phyloP scores from a whole-genome alignment of 2,888 invertebrate species.

The Atrina japonica region DNA sequence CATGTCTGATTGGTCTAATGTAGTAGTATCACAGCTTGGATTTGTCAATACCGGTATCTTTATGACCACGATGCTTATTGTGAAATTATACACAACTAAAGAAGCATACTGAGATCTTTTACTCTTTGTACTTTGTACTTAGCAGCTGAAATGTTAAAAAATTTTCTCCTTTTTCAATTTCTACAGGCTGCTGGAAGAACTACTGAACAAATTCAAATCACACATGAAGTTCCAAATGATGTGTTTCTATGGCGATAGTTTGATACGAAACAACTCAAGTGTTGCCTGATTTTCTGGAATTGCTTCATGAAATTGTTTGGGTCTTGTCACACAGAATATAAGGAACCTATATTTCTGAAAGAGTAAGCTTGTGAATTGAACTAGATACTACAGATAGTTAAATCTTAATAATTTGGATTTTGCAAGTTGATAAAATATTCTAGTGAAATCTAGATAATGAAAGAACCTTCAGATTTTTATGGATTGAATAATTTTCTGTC shows the following conservation, averaged over 20 bases:
- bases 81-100: neutral
- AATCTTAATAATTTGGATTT: no score
- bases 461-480: no score
- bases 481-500: no score
- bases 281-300: conserved; percentile 15
- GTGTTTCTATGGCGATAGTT: conserved; percentile 76
- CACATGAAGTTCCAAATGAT: conserved; percentile 80
- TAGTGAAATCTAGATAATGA: no score
- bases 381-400: no score
- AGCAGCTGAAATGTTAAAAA: neutral
- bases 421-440: no score
- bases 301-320: neutral
- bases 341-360: no score
- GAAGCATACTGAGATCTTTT: neutral
- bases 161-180: conserved; percentile 1
- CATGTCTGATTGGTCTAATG: no score
- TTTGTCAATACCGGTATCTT: no score
- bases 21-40: no score
- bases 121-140: neutral
- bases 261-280: conserved; percentile 29
- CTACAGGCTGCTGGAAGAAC: conserved; percentile 76
- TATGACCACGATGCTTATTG: neutral
- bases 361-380: no score
- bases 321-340: no score
- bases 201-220: conserved; percentile 77